These are phyloP conservation scores for Zelostemma sp. DNA, from an alignment of 1,140 invertebrate species.

Conservation along the genomic window DNA sequence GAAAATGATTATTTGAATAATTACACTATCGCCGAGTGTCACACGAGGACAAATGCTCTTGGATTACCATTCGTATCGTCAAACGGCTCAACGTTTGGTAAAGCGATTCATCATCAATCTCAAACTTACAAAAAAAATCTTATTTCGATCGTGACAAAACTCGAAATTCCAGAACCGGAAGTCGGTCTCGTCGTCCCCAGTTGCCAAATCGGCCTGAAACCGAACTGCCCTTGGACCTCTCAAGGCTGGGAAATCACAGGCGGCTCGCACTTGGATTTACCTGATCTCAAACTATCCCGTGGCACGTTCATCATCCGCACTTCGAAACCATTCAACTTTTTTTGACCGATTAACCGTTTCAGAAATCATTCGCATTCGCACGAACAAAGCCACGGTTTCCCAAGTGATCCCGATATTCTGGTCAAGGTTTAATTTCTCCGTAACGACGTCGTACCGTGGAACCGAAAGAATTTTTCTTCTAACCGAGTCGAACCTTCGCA, in stretches of 20 bases:
- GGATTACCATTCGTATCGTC: conserved; percentile 34
- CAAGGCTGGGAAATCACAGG: conserved; percentile 30
- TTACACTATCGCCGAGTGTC: conserved; percentile 33
- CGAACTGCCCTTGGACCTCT: conserved; percentile 33
- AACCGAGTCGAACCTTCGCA: conserved; percentile 13
- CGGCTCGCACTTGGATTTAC: conserved; percentile 22
- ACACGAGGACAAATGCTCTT: conserved; percentile 34
- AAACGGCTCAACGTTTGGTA: conserved; percentile 30
- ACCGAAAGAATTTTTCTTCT: conserved; percentile 25
- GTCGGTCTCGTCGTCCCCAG: conserved; percentile 23
- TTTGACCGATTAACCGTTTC: conserved; percentile 1
- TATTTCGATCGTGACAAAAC: too few species aligned
- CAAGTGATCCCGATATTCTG: conserved; percentile 20
- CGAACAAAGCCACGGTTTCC: conserved; percentile 17
- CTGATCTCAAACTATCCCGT: conserved; percentile 17
- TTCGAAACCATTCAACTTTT: not conserved
- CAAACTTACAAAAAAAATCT: too few species aligned
- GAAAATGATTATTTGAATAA: conserved; percentile 19
- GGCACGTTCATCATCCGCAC: not conserved
- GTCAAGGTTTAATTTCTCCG: conserved; percentile 27
- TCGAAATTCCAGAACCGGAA: conserved; percentile 19
- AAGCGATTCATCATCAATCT: not conserved
- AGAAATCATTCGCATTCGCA: conserved; percentile 24
- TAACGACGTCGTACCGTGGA: conserved; percentile 20
- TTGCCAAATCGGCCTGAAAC: conserved; percentile 36